Evolutionary conservation across 2,888 invertebrate species (phyloP), one percentile per base, ranked within the genome.

Genomic region (Drosophila nigricruria): DNA sequence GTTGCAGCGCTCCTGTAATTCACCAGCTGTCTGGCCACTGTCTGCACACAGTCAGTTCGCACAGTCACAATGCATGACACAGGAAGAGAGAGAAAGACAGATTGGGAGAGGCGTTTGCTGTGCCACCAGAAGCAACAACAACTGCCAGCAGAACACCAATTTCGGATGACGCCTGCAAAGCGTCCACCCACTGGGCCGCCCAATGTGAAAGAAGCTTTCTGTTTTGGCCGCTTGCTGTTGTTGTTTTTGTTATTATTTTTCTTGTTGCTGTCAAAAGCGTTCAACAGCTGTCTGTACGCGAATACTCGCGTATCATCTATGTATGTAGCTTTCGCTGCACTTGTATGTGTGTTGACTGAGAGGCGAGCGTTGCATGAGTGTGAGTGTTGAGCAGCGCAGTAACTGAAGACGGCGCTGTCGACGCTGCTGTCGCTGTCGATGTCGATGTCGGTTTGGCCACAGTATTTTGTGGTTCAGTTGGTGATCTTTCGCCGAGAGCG

Each of bases 401-500:
- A 68, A 65, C 70, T 70, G 70, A 75, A 81, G 73, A 72, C 70
- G 49, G 59, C 69, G 75, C 63, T 53, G 65, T 43, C 53, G 62
- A 40, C 77, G 70, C 52, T 49, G 73, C 16, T 53, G 53, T 65
- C 70, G 72, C 65, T 72, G 66, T 58, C 74, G 71, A 65, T 70
- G 65, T 68, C 58, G 43, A 20, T 27, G 47, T 47, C 47, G 18
- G 47, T 57, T 66, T 70, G 61, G 66, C 60, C 61, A 66, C 62
- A 38, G 62, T 54, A 62, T n/a, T 70, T 61, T 62, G 56, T 68
- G 64, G 81, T 87, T 92, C 89, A 91, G 91, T 92, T 91, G 90
- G 90, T 89, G 92, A 92, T 92, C 91, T 89, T 90, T 85, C 82
- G 85, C 88, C 82, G 90, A 87, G 84, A 86, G 87, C 83, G 83